These are phyloP conservation scores for Platysteira castanea DNA, from an alignment of 2,113 vertebrate genomes.

Conservation along the genomic window DNA sequence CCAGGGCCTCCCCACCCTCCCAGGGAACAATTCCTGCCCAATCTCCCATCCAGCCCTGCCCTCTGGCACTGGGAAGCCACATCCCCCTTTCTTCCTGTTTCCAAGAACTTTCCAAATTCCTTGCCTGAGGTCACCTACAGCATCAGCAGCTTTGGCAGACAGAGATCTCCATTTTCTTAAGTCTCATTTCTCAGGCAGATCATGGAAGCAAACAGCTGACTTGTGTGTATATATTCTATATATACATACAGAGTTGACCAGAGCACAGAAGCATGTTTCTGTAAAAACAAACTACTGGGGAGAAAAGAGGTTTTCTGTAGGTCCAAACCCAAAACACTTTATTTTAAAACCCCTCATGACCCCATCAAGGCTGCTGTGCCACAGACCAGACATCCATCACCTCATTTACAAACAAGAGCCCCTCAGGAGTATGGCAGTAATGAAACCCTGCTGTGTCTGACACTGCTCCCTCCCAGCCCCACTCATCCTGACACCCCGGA, in stretches of 20 bases:
- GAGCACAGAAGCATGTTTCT: background rate
- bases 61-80: background rate
- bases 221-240: background rate
- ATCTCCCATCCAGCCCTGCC: rapidly evolving
- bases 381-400: background rate
- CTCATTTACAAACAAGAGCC: background rate
- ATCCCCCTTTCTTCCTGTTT: background rate
- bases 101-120: background rate
- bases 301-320: background rate
- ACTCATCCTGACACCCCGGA: background rate
- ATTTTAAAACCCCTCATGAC: background rate
- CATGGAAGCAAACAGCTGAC: background rate
- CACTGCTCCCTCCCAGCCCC: background rate
- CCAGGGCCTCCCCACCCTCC: rapidly evolving
- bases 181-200: background rate
- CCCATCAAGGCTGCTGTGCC: rapidly evolving
- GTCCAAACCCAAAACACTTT: background rate
- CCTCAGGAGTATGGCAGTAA: background rate
- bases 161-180: background rate
- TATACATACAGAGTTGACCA: background rate
- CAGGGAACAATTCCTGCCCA: background rate
- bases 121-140: background rate
- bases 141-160: background rate
- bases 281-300: background rate
- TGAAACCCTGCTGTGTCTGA: background rate